Percentiles rank a stretch among this genome's conserved stretches.
These are phyloP conservation scores for Cercopithecus mona DNA, from an alignment of 2,113 vertebrate species.

Conservation along the genomic window DNA sequence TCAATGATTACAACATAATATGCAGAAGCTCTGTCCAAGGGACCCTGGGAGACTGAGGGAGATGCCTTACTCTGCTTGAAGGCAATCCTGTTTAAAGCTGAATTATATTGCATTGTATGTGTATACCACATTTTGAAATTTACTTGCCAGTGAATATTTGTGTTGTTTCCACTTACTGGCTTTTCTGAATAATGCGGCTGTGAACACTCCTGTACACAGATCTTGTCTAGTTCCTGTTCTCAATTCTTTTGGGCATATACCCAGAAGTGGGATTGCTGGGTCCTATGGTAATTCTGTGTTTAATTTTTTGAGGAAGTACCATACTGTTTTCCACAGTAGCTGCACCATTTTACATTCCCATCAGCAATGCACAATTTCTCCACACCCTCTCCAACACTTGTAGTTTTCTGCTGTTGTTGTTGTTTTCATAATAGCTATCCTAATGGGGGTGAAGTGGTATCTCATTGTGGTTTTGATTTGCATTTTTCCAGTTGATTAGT, in stretches of 20 bases:
- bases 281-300: neutral
- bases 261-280: neutral
- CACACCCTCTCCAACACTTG: neutral
- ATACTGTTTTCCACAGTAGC: neutral
- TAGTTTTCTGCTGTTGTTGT: neutral
- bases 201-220: neutral
- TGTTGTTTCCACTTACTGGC: neutral
- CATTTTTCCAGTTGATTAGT: neutral
- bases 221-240: neutral
- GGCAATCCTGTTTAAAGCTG: neutral
- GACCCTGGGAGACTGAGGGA: neutral
- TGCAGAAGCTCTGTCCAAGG: neutral
- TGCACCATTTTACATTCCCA: neutral
- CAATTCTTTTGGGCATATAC: neutral
- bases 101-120: neutral
- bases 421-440: neutral
- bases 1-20: neutral
- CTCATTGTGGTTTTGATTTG: conserved; percentile 10
- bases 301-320: neutral
- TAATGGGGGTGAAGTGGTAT: neutral
- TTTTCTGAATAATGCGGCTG: neutral
- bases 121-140: neutral
- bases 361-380: neutral
- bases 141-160: neutral
- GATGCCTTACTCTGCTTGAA: neutral